phyloP scores from a whole-genome alignment of 2,797 vertebrate genomes.

The Erithacus rubecula region DNA sequence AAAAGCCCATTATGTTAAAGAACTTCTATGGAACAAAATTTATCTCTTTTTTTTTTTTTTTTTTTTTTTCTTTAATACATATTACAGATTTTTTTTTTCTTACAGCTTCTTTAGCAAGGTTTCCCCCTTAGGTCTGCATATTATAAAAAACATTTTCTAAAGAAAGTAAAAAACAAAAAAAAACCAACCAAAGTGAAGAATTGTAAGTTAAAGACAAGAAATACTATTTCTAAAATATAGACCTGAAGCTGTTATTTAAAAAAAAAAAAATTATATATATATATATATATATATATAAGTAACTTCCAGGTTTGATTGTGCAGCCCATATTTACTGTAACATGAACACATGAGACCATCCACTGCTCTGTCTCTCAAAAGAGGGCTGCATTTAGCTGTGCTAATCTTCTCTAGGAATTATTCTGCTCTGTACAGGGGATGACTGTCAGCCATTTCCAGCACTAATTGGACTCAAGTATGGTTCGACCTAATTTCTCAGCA shows the following conservation, averaged over 20 bases:
- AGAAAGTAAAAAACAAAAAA: background rate
- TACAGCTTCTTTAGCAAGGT: background rate
- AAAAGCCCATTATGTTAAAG: background rate
- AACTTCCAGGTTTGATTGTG: background rate
- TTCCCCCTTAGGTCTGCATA: background rate
- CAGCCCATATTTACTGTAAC: slow-evolving; percentile 2
- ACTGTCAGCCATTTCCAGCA: slow-evolving; percentile 18
- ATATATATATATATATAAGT: background rate
- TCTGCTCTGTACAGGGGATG: background rate
- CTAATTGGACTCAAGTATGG: slow-evolving; percentile 20
- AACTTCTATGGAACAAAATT: background rate
- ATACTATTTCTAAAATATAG: background rate
- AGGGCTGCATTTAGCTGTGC: background rate
- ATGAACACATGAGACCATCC: background rate
- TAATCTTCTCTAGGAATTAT: slow-evolving; percentile 5
- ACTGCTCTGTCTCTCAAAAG: background rate
- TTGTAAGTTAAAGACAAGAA: background rate
- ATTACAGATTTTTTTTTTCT: background rate
- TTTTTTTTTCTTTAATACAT: background rate
- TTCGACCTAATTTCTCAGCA: slow-evolving; percentile 17
- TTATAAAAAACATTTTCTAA: background rate
- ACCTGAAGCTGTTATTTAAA: background rate
- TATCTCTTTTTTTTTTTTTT: background rate
- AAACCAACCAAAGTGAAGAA: background rate
- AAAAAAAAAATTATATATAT: too few relatives aligned